phyloP scores from a whole-genome alignment of 35 echinoderm and acorn worm species.

The Amphiura filiformis region DNA sequence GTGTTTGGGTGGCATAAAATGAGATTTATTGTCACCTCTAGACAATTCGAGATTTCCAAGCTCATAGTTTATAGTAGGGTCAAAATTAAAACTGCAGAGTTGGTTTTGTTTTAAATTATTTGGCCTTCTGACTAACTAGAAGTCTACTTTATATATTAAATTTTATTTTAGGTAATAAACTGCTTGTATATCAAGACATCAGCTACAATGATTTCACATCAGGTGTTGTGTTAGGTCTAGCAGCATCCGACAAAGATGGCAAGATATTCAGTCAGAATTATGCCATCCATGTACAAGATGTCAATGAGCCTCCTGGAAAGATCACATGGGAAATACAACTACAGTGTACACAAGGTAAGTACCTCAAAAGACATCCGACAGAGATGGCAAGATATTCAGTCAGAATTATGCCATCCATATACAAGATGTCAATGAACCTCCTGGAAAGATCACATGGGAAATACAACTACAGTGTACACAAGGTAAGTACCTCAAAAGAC shows the following conservation, averaged over 20 bases:
- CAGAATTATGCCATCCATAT: conserved; percentile 24
- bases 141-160: too few relatives aligned
- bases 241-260: background rate
- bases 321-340: conserved; percentile 7
- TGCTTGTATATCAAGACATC: conserved; percentile 21
- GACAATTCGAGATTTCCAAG: too few relatives aligned
- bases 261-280: background rate
- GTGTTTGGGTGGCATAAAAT: too few relatives aligned
- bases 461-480: background rate
- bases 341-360: background rate
- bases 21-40: too few relatives aligned
- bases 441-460: conserved; percentile 29
- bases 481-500: too few relatives aligned
- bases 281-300: conserved; percentile 32
- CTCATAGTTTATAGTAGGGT: too few relatives aligned
- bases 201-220: conserved; percentile 7
- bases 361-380: background rate
- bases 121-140: too few relatives aligned
- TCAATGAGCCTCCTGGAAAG: conserved; percentile 38
- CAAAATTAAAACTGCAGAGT: too few relatives aligned
- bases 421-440: conserved; percentile 37
- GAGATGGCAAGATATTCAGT: background rate
- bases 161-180: conserved; percentile 23
- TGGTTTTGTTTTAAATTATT: too few relatives aligned
- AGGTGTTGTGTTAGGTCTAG: background rate